Conservation (phyloP, 2,113 vertebrate genomes). For the Dolichotis patagonum region DNA sequence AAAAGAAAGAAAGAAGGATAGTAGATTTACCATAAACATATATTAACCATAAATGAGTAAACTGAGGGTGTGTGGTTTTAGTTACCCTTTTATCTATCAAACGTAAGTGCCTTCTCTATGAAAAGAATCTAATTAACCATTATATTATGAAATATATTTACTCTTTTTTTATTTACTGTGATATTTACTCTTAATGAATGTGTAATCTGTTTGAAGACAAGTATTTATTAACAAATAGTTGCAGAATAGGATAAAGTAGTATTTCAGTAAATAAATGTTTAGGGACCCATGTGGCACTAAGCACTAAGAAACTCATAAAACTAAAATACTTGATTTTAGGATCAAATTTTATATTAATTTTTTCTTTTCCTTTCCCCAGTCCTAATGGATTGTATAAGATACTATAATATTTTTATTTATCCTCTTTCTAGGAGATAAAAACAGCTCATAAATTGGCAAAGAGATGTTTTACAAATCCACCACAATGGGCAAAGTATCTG, state of each 20-base stretch:
- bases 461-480: constrained; percentile 91
- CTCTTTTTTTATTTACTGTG: not conserved
- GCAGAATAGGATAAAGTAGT: not conserved
- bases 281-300: not conserved
- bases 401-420: constrained; percentile 56
- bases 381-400: constrained; percentile 35
- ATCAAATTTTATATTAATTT: constrained; percentile 32
- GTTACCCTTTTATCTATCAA: not conserved
- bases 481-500: constrained; percentile 96
- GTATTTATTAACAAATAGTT: not conserved
- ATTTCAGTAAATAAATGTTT: not conserved
- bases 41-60: not conserved
- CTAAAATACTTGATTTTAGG: constrained; percentile 43
- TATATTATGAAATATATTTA: not conserved
- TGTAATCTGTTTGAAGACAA: not conserved
- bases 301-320: not conserved
- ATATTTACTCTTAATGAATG: not conserved
- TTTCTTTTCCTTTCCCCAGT: not conserved
- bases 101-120: not conserved
- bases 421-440: constrained; percentile 94
- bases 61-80: not conserved
- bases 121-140: not conserved
- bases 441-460: constrained; percentile 95
- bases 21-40: not conserved
- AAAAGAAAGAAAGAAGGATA: no score